A percentile compares a stretch with the other conserved stretches of the same genome.
Conservation (phyloP, 2,113 vertebrate genomes). For the Takifugu flavidus region DNA sequence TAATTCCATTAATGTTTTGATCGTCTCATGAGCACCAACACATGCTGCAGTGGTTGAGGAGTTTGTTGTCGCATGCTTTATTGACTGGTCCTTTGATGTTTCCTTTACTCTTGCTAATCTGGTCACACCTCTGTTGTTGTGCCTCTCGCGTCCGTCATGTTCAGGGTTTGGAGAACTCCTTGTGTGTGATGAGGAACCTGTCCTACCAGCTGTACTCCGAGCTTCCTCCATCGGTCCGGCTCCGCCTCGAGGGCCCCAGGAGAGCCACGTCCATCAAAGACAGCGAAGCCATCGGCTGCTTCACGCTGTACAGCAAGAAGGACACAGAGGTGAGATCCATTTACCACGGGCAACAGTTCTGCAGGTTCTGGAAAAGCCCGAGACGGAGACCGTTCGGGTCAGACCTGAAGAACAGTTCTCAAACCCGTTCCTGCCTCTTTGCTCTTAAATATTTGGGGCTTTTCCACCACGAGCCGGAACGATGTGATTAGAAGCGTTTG, state of each 20-base stretch:
- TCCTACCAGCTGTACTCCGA: conserved; percentile 93
- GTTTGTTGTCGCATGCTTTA: neutral
- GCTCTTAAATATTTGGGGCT: neutral
- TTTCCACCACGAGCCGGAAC: neutral
- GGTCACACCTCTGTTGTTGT: neutral
- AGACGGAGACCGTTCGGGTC: too few relatives aligned
- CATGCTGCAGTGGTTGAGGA: too few relatives aligned
- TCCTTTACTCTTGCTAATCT: too few relatives aligned
- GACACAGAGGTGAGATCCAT: conserved; percentile 73
- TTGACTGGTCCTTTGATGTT: too few relatives aligned
- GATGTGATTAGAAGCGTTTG: too few relatives aligned
- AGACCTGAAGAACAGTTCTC: too few relatives aligned
- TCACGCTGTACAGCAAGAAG: conserved; percentile 85
- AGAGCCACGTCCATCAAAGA: conserved; percentile 54
- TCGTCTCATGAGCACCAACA: too few relatives aligned
- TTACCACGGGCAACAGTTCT: neutral
- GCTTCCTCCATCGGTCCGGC: conserved; percentile 82
- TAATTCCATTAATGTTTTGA: too few relatives aligned
- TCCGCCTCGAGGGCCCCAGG: conserved; percentile 83
- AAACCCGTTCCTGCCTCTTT: too few relatives aligned
- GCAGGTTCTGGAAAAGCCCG: neutral
- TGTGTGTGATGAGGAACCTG: conserved; percentile 92
- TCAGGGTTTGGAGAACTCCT: conserved; percentile 89
- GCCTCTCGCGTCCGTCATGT: neutral
- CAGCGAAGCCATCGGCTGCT: conserved; percentile 85